Base-by-base conservation (phyloP, 2,888 invertebrate genomes). In the Hirudinaria manillensis region DNA sequence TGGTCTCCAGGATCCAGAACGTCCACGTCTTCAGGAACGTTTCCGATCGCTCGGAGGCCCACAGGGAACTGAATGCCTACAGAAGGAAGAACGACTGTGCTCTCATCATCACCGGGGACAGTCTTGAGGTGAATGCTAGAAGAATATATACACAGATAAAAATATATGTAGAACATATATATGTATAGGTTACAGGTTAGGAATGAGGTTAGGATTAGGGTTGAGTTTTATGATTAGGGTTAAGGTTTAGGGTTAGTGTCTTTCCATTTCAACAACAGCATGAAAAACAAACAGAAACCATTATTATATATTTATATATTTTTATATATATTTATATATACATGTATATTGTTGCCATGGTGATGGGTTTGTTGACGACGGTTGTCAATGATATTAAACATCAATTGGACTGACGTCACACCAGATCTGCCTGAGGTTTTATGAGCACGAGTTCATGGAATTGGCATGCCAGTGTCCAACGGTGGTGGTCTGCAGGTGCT, bases 1-100 rank as follows among this genome's bases (percentile, higher is more conserved):
- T 99, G 75, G 93, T 94, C 74, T 90, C 92, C 0, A 89, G 91
- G 65, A 90, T 90, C 72, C 94, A 94, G 85, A 91, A 86, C 79
- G 88, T 92, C 34, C 90, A 92, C 83, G 89, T 91, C 29, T 90
- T 93, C 81, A 89, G 90, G 79, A 88, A 89, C 29, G 91, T 92
- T 4, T 88, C 88, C 4, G 90, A 89, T 70, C 56, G 73, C 19
- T 87, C 88, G 0, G 89, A 90, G 80, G 89, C 89, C 29, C 89
- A 90, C 83, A 83, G 87, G 73, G 89, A 90, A 81, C 83, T 90
- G 75, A 89, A 89, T 81, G 86, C 88, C 24, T 87, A 89, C 78
- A 83, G 89, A 61, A 86, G 89, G 80, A 89, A 88, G 81, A 88
- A 87, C 78, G 89, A 90, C 80, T 88, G 87, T 75, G 89, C 89